phyloP scores from a whole-genome alignment of 2,888 invertebrate genomes.

The Callyntrura guangdongensis region DNA sequence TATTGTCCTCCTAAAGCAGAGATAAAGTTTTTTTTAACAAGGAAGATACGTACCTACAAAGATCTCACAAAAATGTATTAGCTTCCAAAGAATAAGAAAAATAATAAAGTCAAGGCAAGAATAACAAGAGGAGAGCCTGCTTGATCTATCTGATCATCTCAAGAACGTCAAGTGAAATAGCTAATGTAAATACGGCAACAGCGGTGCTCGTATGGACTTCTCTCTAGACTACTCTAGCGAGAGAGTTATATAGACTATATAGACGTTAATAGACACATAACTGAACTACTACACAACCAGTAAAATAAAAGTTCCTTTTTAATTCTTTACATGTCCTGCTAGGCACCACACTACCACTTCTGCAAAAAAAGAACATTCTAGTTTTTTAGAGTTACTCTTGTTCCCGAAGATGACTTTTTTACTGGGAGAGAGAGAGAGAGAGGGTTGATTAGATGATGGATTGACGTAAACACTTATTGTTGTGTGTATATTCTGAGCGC shows the following conservation, averaged over 20 bases:
- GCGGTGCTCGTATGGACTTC: background rate
- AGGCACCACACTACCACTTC: background rate
- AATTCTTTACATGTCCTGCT: conserved; percentile 60
- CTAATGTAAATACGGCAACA: conserved; percentile 43
- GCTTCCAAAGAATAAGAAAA: conserved; percentile 35
- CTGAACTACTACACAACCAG: background rate
- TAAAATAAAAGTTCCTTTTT: conserved; percentile 50
- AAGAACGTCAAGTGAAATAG: conserved; percentile 45
- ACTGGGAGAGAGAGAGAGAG: too few relatives aligned
- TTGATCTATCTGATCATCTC: conserved; percentile 61
- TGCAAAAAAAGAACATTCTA: background rate
- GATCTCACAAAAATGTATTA: too few relatives aligned
- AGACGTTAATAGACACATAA: too few relatives aligned
- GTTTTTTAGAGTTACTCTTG: background rate
- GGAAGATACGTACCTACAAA: background rate
- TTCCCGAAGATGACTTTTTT: background rate
- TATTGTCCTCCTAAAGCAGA: conserved; percentile 1
- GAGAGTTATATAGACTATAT: too few relatives aligned
- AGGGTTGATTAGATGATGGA: conserved; percentile 38
- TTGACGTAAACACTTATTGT: conserved; percentile 26
- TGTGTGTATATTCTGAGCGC: too few relatives aligned
- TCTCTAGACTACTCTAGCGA: too few relatives aligned
- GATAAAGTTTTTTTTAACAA: conserved; percentile 33
- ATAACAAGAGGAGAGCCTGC: conserved; percentile 53
- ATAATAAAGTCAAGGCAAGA: conserved; percentile 62